These are phyloP conservation scores for Gavia stellata DNA, from an alignment of 2,113 vertebrate genomes.

Conservation along the genomic window DNA sequence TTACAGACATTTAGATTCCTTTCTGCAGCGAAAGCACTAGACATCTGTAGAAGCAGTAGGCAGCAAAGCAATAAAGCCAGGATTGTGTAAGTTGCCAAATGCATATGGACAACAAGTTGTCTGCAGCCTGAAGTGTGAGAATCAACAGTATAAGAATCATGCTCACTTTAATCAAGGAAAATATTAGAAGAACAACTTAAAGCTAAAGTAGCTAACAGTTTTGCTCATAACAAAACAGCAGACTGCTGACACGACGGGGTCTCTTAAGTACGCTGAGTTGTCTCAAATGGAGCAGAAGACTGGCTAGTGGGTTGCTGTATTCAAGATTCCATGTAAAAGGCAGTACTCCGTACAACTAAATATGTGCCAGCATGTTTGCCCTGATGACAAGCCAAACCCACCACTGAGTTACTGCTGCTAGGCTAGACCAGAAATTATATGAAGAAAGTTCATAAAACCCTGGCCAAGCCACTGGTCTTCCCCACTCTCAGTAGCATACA, in stretches of 20 bases:
- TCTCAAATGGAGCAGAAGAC: conserved; percentile 59
- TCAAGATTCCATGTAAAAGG: not conserved
- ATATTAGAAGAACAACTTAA: conserved; percentile 13
- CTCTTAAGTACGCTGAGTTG: not conserved
- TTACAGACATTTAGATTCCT: not conserved
- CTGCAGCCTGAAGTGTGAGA: conserved; percentile 14
- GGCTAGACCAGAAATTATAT: not conserved
- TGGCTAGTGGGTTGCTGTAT: not conserved
- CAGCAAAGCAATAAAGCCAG: conserved; percentile 40
- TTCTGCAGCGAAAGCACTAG: conserved; percentile 17
- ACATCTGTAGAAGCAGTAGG: conserved; percentile 60
- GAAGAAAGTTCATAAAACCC: not conserved
- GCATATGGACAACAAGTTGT: conserved; percentile 34
- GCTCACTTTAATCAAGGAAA: conserved; percentile 24
- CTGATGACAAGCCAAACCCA: conserved; percentile 30
- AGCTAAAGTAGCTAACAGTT: conserved; percentile 28
- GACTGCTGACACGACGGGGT: conserved; percentile 38
- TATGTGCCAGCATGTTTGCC: not conserved
- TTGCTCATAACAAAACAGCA: conserved; percentile 49
- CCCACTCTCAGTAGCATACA: not conserved
- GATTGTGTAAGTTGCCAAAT: conserved; percentile 21
- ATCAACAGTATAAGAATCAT: conserved; percentile 6
- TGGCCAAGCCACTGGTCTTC: not conserved
- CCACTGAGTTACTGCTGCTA: not conserved
- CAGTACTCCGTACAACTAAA: not conserved